phyloP scores from a whole-genome alignment of 2,797 vertebrate species.

The Euthynnus affinis region DNA sequence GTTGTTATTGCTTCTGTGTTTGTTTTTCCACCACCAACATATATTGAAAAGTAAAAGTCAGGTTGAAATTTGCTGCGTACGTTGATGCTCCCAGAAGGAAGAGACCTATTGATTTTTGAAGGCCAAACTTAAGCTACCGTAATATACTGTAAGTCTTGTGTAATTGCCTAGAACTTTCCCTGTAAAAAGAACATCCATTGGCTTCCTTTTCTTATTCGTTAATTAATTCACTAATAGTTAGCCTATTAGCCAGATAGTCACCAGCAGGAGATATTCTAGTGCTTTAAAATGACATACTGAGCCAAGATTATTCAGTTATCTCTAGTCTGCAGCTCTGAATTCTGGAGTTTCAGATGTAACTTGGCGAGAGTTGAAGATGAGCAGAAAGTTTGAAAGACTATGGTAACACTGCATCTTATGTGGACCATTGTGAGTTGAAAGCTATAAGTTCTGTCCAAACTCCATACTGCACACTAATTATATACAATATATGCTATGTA shows the following conservation, averaged over 20 bases:
- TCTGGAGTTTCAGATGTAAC: not conserved
- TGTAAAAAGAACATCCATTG: not conserved
- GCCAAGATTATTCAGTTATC: not conserved
- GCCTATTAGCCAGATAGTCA: not conserved
- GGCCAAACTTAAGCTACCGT: not conserved
- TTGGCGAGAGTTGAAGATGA: not conserved
- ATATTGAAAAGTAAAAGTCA: not conserved
- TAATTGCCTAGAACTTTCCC: not conserved
- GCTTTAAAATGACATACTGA: not conserved
- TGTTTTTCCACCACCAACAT: not conserved
- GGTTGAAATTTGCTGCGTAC: not conserved
- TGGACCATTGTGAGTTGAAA: not conserved
- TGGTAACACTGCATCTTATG: not conserved
- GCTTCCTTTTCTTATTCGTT: not conserved
- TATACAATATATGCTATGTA: not conserved
- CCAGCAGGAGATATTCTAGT: not conserved
- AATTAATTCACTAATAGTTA: not conserved
- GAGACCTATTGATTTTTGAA: not conserved
- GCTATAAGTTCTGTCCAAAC: not conserved
- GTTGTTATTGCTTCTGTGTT: not conserved
- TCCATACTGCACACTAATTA: not conserved
- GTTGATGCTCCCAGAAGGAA: not conserved
- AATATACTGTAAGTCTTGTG: not conserved
- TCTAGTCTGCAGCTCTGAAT: not conserved
- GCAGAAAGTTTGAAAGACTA: not conserved